phyloP scores from a whole-genome alignment of 2,888 invertebrate species.

The Laothoe populi region DNA sequence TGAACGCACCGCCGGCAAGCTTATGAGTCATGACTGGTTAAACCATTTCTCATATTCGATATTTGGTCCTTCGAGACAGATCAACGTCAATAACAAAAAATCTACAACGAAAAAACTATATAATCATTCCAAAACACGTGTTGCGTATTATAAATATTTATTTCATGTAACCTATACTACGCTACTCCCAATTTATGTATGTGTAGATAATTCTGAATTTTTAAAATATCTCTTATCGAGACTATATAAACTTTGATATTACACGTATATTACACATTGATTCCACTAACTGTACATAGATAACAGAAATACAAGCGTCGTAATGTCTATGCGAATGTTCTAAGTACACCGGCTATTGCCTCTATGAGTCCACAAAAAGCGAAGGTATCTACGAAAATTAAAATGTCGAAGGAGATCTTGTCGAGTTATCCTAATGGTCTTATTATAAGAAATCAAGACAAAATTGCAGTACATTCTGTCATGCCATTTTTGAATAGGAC shows the following conservation, averaged over 20 bases:
- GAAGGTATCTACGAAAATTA: constrained; percentile 27
- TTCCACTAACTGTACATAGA: constrained; percentile 35
- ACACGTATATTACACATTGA: constrained; percentile 38
- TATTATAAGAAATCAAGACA: not conserved
- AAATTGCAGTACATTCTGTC: not conserved
- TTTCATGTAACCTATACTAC: constrained; percentile 46
- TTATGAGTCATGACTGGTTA: not conserved
- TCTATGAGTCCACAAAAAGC: constrained; percentile 29
- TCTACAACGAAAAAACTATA: not conserved
- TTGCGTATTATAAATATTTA: constrained; percentile 47
- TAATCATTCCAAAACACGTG: constrained; percentile 38
- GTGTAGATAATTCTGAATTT: constrained; percentile 41
- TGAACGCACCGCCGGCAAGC: no score
- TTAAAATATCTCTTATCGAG: constrained; percentile 38
- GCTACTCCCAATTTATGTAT: constrained; percentile 41
- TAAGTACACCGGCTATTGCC: constrained; percentile 17
- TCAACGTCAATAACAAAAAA: not conserved
- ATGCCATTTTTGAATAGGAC: not conserved
- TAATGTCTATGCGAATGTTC: constrained; percentile 27
- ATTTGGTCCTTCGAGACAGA: not conserved
- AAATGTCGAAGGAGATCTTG: constrained; percentile 24
- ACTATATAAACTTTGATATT: constrained; percentile 34
- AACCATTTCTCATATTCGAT: not conserved
- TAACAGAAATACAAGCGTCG: constrained; percentile 25
- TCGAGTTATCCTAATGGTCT: not conserved